Evolutionary conservation across 2,113 vertebrate genomes (phyloP), one percentile per base, ranked within the genome.

Genomic region (Ibidorhyncha struthersii): DNA sequence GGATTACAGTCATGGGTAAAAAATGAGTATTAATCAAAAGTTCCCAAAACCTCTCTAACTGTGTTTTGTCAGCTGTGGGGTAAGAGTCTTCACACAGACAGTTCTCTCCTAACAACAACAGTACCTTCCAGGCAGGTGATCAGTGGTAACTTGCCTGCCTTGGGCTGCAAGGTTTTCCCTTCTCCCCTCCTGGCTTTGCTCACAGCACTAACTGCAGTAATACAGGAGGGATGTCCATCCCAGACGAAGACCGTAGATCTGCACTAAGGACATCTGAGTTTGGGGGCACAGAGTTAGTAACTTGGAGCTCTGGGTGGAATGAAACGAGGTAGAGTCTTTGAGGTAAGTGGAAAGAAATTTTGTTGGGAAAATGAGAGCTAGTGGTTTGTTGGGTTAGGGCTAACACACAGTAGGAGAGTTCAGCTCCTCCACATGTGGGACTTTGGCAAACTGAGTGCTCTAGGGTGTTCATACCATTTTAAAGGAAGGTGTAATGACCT

Each of bases 181-280:
- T 82, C 29, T 71, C 6, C 43, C 8, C 34, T 72, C 17, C 29
- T 32, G 38, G 29, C 25, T 72, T 83, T 72, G 21, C 50, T 59
- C 9, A 20, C 20, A 32, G 14, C 25, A 52, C 25, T 3, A 59
- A n/a, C 27, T 89, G 25, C 58, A 32, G 14, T 47, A 53, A 59
- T 72, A 38, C 14, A 41, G 50, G 52, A 66, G 22, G 38, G 17
- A 27, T 6, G 4, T 19, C 19, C 5, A 45, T 26, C 65, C 23
- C 0, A 1, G 20, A 52, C 19, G 40, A 58, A 43, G 56, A 30
- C 6, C 2, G 9, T 5, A 77, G 36, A 12, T 8, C 19, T 52
- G 15, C 19, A 40, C 23, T 11, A 27, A 72, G 50, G 20, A 47
- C 4, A 2, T 15, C 5, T 50, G 49, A 50, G 15, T 58, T 59